Base-by-base conservation (phyloP, 2,888 invertebrate species). In the Volucella bombylans region DNA sequence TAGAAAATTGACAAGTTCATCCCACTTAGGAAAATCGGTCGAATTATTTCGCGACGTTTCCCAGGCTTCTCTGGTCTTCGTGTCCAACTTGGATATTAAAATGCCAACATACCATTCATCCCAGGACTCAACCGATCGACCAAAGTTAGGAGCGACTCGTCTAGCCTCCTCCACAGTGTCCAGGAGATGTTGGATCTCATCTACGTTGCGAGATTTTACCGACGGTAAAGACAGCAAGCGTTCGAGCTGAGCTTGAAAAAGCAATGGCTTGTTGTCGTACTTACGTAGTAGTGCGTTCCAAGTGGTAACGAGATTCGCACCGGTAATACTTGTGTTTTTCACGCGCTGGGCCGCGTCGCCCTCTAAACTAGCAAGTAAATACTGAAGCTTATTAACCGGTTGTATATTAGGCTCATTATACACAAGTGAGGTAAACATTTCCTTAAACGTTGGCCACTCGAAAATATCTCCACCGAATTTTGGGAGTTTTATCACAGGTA, bases 361-460 rank as follows among this genome's bases (percentile, higher is more conserved):
- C 23, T n/a, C n/a, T n/a, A 52, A 52, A 52, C 52, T 18, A 11
- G 52, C 23, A 8, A 52, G 18, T 8, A 52, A 52, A 54, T n/a
- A 54, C 11, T 54, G 54, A 11, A 31, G 54, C n/a, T 55, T 55
- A 55, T 55, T 55, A 8, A 38, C 38, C n/a, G 38, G 55, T 38
- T 31, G 55, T 38, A 38, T 55, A 38, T 55, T 55, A 10, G 31
- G n/a, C 12, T 55, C 55, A 12, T 55, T 55, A 55, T 55, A 38
- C 39, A 55, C 55, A 55, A 55, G 55, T 31, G 55, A 38, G 8
- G 55, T 55, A 38, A 55, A 55, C 38, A 39, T 55, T n/a, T 55
- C 55, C 8, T 55, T 55, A n/a, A 55, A 55, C 38, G 55, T 55
- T 55, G 38, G 55, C 39, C 55, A 38, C 38, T 55, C 55, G 38